phyloP scores from a whole-genome alignment of 35 echinoderm and acorn worm genomes.

The Strongylocentrotus purpuratus region DNA sequence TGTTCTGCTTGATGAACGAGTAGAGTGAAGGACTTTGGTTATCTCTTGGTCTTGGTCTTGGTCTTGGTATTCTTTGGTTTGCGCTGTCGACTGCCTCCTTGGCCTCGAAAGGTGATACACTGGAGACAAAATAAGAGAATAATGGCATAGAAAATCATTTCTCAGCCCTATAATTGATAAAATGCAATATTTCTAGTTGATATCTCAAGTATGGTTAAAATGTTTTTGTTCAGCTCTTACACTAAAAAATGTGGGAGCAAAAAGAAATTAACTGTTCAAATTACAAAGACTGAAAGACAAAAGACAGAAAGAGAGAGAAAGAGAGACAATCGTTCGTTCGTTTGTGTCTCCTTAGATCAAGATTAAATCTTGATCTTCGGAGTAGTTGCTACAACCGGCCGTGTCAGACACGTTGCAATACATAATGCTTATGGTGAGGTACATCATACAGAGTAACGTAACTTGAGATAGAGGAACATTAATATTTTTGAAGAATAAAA shows the following conservation, averaged over 20 bases:
- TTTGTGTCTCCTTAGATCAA: too few species aligned
- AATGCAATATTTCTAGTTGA: not conserved
- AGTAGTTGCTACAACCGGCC: too few species aligned
- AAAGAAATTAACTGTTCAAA: not conserved
- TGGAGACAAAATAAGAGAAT: not conserved
- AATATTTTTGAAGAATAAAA: too few species aligned
- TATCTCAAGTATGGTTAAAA: not conserved
- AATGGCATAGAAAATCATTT: too few species aligned
- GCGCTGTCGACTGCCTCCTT: conserved; percentile 13
- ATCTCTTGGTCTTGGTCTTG: conserved; percentile 2
- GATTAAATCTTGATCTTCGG: too few species aligned
- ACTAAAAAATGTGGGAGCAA: not conserved
- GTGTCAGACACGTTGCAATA: too few species aligned
- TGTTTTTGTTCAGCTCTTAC: not conserved
- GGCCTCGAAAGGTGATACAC: conserved; percentile 29
- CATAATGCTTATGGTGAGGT: too few species aligned
- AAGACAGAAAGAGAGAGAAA: not conserved
- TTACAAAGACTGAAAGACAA: not conserved
- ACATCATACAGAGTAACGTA: too few species aligned
- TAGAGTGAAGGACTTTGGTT: not conserved
- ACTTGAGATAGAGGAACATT: too few species aligned
- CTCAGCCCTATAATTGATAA: too few species aligned
- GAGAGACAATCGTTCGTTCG: too few species aligned
- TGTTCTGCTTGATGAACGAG: too few species aligned
- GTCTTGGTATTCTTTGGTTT: not conserved